phyloP scores from a whole-genome alignment of 2,888 invertebrate genomes.

The Eupithecia vulgata region DNA sequence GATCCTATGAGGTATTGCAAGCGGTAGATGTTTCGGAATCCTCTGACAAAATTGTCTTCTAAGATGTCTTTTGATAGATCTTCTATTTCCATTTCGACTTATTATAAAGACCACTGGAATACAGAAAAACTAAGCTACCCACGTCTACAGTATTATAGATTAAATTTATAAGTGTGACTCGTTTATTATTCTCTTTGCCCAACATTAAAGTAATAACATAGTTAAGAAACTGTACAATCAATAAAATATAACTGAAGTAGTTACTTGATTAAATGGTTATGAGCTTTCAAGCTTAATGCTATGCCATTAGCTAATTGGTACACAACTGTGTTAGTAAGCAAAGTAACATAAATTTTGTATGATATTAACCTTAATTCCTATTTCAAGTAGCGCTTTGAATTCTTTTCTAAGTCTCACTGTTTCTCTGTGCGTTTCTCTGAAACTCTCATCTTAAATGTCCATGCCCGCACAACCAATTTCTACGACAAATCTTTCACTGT shows the following conservation, averaged over 20 bases:
- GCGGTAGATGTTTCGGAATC: slow-evolving; percentile 50
- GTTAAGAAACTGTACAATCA: neutral
- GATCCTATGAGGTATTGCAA: slow-evolving; percentile 59
- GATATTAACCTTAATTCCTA: too few species aligned
- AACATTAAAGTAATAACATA: neutral
- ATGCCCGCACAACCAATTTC: too few species aligned
- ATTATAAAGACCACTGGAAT: neutral
- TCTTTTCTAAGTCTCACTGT: too few species aligned
- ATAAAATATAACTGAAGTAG: neutral
- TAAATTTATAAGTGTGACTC: neutral
- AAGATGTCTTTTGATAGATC: slow-evolving; percentile 63
- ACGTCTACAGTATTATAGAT: neutral
- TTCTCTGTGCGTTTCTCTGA: too few species aligned
- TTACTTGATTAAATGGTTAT: slow-evolving; percentile 5
- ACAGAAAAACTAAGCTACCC: neutral
- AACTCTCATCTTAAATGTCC: too few species aligned
- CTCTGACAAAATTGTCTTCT: slow-evolving; percentile 56
- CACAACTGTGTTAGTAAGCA: neutral
- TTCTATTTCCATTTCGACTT: slow-evolving; percentile 46
- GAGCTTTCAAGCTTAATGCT: slow-evolving; percentile 3
- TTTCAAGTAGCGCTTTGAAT: too few species aligned
- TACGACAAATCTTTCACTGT: too few species aligned
- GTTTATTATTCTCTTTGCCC: neutral
- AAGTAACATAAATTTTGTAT: neutral
- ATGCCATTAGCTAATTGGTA: neutral